Evolutionary conservation across 2,797 vertebrate species (phyloP).

Genomic region (Meda fulgida): DNA sequence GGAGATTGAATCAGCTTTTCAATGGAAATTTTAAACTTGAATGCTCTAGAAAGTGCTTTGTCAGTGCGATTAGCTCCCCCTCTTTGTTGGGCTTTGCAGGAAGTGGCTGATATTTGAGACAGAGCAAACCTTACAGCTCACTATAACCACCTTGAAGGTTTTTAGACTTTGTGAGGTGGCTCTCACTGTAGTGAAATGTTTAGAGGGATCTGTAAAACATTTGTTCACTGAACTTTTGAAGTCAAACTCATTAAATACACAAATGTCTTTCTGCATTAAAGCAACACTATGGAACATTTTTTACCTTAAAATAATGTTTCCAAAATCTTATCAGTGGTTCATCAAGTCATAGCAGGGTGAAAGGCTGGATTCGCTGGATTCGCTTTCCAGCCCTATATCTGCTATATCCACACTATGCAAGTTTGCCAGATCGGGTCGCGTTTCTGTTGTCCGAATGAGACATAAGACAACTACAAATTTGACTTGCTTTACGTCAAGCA

Average conservation of each 20-base stretch:
- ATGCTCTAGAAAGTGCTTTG: slow-evolving; percentile 39
- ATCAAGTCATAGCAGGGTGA: no score
- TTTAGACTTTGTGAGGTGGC: slow-evolving; percentile 26
- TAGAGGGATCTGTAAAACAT: slow-evolving; percentile 9
- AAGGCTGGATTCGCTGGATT: no score
- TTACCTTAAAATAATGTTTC: no score
- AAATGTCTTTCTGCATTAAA: background rate
- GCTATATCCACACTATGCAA: no score
- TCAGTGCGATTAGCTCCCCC: slow-evolving; percentile 25
- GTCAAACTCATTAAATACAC: background rate
- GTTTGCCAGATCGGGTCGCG: no score
- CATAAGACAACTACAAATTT: no score
- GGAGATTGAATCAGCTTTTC: slow-evolving; percentile 29
- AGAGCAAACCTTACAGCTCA: slow-evolving; percentile 26
- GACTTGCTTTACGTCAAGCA: no score
- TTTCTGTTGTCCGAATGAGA: no score
- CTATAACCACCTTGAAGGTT: slow-evolving; percentile 32
- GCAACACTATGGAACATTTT: no score
- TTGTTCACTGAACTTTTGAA: slow-evolving; percentile 12
- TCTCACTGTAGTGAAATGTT: slow-evolving; percentile 25
- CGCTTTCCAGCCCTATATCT: no score
- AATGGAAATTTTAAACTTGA: slow-evolving; percentile 40
- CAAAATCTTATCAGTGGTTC: no score
- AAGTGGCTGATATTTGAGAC: slow-evolving; percentile 58
- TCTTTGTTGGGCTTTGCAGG: slow-evolving; percentile 40